A percentile compares a stretch with the other conserved stretches of the same genome.
Evolutionary conservation across 1,140 invertebrate species (phyloP).

Genomic region (Musca vetustissima): DNA sequence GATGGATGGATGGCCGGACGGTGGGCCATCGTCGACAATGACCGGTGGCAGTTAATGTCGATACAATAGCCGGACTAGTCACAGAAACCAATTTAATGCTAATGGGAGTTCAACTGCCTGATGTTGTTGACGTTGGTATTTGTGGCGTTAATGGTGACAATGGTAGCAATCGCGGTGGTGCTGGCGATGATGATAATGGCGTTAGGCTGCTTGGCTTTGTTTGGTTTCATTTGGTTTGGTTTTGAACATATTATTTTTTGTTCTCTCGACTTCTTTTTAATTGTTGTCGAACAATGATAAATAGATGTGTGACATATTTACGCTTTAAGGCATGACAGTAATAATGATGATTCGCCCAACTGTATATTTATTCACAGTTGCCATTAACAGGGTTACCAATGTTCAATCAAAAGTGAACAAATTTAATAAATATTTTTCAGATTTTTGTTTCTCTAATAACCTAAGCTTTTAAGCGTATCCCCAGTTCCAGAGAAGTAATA

Average conservation of each 20-base stretch:
- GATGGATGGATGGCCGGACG: no score
- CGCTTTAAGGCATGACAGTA: neutral
- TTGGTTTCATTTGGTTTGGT: neutral
- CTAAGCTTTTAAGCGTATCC: no score
- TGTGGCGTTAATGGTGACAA: no score
- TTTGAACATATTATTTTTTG: neutral
- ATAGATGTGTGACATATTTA: conserved; percentile 17
- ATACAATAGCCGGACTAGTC: conserved; percentile 1
- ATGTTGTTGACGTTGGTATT: no score
- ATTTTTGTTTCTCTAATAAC: no score
- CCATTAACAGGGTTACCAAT: no score
- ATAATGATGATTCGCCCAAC: neutral
- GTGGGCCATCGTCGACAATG: neutral
- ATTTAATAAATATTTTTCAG: no score
- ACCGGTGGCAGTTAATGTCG: neutral
- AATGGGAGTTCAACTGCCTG: conserved; percentile 1
- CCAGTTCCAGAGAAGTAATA: no score
- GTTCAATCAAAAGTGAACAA: no score
- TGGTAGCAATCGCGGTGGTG: no score
- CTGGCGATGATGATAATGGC: no score
- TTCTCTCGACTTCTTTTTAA: neutral
- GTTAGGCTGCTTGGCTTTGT: neutral
- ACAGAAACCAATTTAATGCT: conserved; percentile 12
- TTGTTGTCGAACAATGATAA: conserved; percentile 12
- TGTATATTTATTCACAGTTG: no score